Evolutionary conservation across 2,113 vertebrate species (phyloP).

Genomic region (Paedocypris sp.): DNA sequence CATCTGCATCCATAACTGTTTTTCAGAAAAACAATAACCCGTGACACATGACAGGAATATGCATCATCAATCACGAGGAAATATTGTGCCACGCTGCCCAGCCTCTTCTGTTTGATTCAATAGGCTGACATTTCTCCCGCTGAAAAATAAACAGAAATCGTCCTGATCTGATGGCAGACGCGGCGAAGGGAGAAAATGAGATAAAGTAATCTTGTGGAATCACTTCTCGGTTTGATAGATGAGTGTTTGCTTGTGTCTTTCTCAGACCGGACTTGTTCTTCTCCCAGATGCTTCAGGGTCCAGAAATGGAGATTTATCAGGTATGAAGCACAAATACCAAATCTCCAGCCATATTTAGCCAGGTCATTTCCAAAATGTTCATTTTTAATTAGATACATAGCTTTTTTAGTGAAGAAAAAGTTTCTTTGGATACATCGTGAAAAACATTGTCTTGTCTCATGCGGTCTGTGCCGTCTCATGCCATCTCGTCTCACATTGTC

Average conservation of each 20-base stretch:
- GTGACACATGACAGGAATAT: conserved; percentile 6
- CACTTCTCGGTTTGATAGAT: conserved; percentile 10
- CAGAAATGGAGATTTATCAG: too few relatives aligned
- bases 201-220: neutral
- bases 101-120: neutral
- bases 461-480: too few relatives aligned
- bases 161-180: neutral
- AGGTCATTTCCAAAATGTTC: too few relatives aligned
- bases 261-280: neutral
- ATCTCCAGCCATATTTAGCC: too few relatives aligned
- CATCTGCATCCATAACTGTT: conserved; percentile 22
- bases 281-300: neutral
- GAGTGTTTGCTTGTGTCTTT: neutral
- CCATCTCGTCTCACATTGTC: too few relatives aligned
- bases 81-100: neutral
- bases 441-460: too few relatives aligned
- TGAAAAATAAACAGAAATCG: neutral
- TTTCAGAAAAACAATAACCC: conserved; percentile 26
- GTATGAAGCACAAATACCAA: too few relatives aligned
- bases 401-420: too few relatives aligned
- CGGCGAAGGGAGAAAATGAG: neutral
- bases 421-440: too few relatives aligned
- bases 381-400: too few relatives aligned
- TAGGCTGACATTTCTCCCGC: neutral
- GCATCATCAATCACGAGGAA: conserved; percentile 21